These are phyloP conservation scores for Papilio demoleus DNA, from an alignment of 2,888 invertebrate species.

Conservation along the genomic window DNA sequence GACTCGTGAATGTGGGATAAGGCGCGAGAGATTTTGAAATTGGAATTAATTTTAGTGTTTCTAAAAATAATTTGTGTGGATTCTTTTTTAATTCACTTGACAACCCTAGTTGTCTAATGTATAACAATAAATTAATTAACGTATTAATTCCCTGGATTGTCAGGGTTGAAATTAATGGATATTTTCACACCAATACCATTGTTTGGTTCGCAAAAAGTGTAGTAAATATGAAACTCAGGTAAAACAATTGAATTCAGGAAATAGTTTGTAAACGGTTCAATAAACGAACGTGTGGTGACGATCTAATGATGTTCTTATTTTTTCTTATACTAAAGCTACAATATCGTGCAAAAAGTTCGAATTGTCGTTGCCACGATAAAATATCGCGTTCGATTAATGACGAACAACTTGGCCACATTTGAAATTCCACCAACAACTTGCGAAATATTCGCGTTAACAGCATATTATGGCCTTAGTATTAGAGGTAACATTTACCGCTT, in stretches of 20 bases:
- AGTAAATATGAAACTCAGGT: slow-evolving; percentile 18
- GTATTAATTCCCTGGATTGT: slow-evolving; percentile 30
- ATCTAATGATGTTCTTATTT: neutral
- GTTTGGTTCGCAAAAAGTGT: slow-evolving; percentile 8
- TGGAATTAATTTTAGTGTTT: no score
- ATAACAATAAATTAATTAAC: slow-evolving; percentile 37
- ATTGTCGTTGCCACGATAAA: no score
- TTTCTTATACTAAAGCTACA: no score
- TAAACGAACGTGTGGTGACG: neutral
- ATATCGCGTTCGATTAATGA: no score
- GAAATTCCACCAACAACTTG: no score
- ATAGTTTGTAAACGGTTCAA: neutral
- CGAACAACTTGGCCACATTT: no score
- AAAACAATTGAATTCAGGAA: neutral
- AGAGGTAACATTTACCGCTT: no score
- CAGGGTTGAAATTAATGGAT: slow-evolving; percentile 19
- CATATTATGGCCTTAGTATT: no score
- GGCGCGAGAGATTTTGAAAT: no score
- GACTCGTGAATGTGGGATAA: no score
- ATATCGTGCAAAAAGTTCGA: no score
- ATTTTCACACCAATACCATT: slow-evolving; percentile 35
- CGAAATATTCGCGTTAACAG: no score
- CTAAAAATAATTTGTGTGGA: neutral
- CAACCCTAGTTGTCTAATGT: slow-evolving; percentile 12
- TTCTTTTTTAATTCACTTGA: neutral